Evolutionary conservation across 2,888 invertebrate species (phyloP), one percentile per base, ranked within the genome.

Genomic region (Pristionchus arcanus): DNA sequence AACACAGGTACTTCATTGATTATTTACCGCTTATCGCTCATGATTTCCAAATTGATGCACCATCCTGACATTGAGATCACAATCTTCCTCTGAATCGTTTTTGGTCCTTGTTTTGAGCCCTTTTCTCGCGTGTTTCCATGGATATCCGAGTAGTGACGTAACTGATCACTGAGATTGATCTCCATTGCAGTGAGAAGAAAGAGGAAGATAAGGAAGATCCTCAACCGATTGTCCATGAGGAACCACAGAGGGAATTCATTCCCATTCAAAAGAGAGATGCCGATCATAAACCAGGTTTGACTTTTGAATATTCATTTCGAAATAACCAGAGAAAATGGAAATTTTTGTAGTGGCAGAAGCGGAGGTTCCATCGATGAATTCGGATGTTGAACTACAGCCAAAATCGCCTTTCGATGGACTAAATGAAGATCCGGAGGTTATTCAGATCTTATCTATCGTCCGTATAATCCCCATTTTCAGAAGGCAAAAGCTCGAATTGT

Each of bases 331-430:
- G 15, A 9, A 2, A 84, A n/a, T 4, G 5, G 1, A 4, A 16
- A 19, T 34, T 1, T 28, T 55, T 55, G 7, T 13, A 55, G 55
- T n/a, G 42, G 31, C 85, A 11, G 55, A 63, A 34, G 85, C 55
- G 19, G 63, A 63, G 16, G 85, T 85, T 34, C 85, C 85, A 19
- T 63, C 85, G 15, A 85, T 85, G 85, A n/a, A 42, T 25, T 85
- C 85, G 28, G 85, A 85, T 37, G 37, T 11, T 16, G 63, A 55
- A 21, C 34, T 16, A 31, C 49, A n/a, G 25, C 85, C 85, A 1
- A 55, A 55, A 31, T 85, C 63, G 16, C 85, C 85, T 2, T 85
- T 85, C 37, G 85, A 85, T 37, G 83, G 34, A 28, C 49, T 49
- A 2, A 83, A 53, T n/a, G 42, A 42, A 11, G 83, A 83, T 25